Evolutionary conservation across 1,140 invertebrate species (phyloP).

Genomic region (Stegodyphus dumicola): DNA sequence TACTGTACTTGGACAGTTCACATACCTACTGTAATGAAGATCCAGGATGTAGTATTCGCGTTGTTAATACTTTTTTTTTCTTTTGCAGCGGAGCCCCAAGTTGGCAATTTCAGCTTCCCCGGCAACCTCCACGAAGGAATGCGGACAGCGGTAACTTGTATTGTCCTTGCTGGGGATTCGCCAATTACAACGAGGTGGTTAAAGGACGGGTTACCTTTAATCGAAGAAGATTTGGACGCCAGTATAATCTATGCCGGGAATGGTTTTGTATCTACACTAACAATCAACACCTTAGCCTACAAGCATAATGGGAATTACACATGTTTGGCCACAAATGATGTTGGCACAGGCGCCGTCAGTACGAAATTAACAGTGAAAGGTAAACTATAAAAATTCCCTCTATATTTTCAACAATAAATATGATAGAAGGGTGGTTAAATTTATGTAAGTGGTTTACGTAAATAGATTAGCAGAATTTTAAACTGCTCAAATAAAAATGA

Average conservation of each 20-base stretch:
- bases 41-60: no score
- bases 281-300: constrained; percentile 67
- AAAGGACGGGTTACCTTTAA: constrained; percentile 72
- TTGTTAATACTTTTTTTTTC: no score
- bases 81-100: constrained; percentile 73
- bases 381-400: not conserved
- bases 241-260: constrained; percentile 58
- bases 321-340: constrained; percentile 71
- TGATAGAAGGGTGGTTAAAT: not conserved
- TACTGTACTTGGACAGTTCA: no score
- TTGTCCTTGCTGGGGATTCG: constrained; percentile 68
- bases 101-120: constrained; percentile 74
- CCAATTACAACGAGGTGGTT: constrained; percentile 71
- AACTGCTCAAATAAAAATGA: not conserved
- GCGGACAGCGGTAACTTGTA: constrained; percentile 72
- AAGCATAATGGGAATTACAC: constrained; percentile 74
- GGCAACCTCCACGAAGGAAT: constrained; percentile 73
- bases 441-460: not conserved
- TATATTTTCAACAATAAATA: not conserved
- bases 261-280: constrained; percentile 68
- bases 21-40: no score
- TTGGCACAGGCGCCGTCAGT: constrained; percentile 69
- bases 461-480: not conserved
- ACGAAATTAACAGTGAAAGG: constrained; percentile 64
- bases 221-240: constrained; percentile 39